A percentile compares a stretch with the other conserved stretches of the same genome.
Evolutionary conservation across 2,113 vertebrate species (phyloP).

Genomic region (Tricholaema leucomelas): DNA sequence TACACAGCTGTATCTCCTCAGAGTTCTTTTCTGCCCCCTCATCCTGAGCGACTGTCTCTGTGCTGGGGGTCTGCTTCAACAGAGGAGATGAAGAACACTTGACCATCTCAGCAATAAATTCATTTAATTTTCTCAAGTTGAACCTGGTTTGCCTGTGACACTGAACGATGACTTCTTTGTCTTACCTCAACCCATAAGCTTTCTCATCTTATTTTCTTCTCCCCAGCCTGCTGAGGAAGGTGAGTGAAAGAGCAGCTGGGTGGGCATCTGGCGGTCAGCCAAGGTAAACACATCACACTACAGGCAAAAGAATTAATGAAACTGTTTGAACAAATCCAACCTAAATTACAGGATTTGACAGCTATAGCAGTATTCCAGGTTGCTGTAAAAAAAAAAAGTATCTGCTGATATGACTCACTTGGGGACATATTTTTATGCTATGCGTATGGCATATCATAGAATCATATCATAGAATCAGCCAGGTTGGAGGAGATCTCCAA

Average conservation of each 20-base stretch:
- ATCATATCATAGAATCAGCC: too few species aligned
- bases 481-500: too few species aligned
- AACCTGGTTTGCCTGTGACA: too few species aligned
- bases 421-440: neutral
- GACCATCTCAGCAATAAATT: neutral
- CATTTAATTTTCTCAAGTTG: too few species aligned
- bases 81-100: rapidly evolving
- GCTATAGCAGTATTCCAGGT: neutral
- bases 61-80: too few species aligned
- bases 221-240: too few species aligned
- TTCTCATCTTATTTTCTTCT: too few species aligned
- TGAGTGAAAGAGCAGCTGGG: neutral
- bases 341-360: neutral
- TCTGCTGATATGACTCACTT: neutral
- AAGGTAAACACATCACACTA: neutral
- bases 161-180: too few species aligned
- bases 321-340: neutral
- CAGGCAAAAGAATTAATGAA: neutral
- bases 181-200: too few species aligned
- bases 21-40: rapidly evolving
- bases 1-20: rapidly evolving
- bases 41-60: neutral
- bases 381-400: neutral
- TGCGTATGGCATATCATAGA: neutral
- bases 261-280: neutral